Evolutionary conservation across 2,797 vertebrate genomes (phyloP).

Genomic region (Pipistrellus nathusii): DNA sequence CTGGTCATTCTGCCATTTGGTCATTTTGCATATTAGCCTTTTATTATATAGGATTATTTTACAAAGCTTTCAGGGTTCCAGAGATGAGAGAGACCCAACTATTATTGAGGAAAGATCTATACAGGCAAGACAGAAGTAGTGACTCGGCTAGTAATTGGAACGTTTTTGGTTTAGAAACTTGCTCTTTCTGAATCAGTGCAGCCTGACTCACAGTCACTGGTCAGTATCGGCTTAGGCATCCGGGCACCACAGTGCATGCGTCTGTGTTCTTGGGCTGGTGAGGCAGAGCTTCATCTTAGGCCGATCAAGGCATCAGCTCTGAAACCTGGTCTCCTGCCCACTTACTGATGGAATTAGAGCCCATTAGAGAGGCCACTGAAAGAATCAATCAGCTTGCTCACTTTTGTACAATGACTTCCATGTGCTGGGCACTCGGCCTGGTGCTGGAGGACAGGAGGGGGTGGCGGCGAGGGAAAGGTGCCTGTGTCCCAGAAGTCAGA

Average conservation of each 20-base stretch:
- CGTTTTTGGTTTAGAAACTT: neutral
- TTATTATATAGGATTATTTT: neutral
- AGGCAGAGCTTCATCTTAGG: neutral
- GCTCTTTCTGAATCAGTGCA: neutral
- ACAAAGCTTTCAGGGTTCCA: neutral
- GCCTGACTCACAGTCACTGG: neutral
- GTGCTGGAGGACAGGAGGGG: neutral
- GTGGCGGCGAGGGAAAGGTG: neutral
- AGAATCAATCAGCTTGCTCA: constrained; percentile 14
- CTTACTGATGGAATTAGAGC: constrained; percentile 55
- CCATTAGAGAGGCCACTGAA: constrained; percentile 30
- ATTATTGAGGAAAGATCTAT: neutral
- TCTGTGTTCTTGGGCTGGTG: neutral
- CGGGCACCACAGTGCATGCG: neutral
- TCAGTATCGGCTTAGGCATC: neutral
- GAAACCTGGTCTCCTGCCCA: neutral
- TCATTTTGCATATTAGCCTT: no score
- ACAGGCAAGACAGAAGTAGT: neutral
- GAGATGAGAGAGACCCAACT: neutral
- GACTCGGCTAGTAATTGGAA: neutral
- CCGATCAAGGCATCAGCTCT: neutral
- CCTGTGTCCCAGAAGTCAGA: neutral
- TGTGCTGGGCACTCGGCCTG: constrained; percentile 7
- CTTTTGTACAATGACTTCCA: constrained; percentile 34
- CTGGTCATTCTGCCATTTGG: no score